phyloP scores from a whole-genome alignment of 2,888 invertebrate genomes.

The Tenthredo mesomela region DNA sequence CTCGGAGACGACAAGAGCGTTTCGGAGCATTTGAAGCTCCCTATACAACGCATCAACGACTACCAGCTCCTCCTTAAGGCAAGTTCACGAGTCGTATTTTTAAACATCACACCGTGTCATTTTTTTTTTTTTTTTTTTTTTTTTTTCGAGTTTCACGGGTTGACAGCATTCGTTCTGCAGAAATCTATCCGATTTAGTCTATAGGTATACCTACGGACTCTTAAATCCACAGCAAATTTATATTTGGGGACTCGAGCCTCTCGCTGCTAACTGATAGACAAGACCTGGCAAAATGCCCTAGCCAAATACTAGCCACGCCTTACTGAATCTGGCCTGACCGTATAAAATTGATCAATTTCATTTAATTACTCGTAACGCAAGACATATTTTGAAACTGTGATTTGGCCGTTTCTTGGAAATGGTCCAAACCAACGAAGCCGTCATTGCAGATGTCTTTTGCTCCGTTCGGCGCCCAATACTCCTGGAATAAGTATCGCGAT shows the following conservation, averaged over 20 bases:
- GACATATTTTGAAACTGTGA: slow-evolving; percentile 47
- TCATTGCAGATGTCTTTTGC: slow-evolving; percentile 18
- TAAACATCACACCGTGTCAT: slow-evolving; percentile 54
- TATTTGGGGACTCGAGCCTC: slow-evolving; percentile 33
- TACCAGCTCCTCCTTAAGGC: slow-evolving; percentile 97
- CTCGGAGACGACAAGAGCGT: slow-evolving; percentile 94
- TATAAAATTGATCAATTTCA: slow-evolving; percentile 48
- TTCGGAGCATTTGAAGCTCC: slow-evolving; percentile 94
- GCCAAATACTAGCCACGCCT: slow-evolving; percentile 40
- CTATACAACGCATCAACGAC: slow-evolving; percentile 97
- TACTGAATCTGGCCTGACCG: slow-evolving; percentile 36
- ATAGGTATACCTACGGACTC: background rate
- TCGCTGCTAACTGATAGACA: slow-evolving; percentile 38
- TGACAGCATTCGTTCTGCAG: slow-evolving; percentile 38
- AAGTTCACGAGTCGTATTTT: slow-evolving; percentile 67
- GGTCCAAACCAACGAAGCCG: slow-evolving; percentile 31
- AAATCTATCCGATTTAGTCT: background rate
- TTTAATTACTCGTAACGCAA: slow-evolving; percentile 52
- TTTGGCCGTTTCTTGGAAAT: slow-evolving; percentile 34
- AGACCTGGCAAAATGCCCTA: slow-evolving; percentile 48
- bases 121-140: background rate
- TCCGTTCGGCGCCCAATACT: background rate
- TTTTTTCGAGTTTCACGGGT: slow-evolving; percentile 45
- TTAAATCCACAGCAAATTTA: slow-evolving; percentile 8
- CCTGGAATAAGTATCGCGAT: background rate